Percentiles rank a stretch among this genome's conserved stretches.
phyloP scores from a whole-genome alignment of 2,113 vertebrate species.

The Elanus axillaris region DNA sequence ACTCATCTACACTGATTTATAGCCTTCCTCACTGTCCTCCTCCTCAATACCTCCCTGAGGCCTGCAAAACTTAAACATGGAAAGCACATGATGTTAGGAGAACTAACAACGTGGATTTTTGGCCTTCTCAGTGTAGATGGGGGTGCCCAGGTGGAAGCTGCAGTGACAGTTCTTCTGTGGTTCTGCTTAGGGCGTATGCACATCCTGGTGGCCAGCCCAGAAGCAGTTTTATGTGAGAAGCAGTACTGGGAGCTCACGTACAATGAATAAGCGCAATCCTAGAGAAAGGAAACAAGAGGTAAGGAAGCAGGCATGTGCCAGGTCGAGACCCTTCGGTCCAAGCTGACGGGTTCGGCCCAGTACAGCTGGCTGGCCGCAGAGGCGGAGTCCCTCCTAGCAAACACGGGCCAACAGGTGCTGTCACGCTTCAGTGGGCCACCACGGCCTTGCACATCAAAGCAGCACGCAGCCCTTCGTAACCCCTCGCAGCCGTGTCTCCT shows the following conservation, averaged over 20 bases:
- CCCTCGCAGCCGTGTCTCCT: rapidly evolving
- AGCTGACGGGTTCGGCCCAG: rapidly evolving
- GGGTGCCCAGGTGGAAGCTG: rapidly evolving
- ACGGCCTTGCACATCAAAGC: rapidly evolving
- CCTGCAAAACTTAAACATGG: neutral
- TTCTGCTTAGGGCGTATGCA: rapidly evolving
- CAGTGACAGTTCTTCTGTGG: no score
- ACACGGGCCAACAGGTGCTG: neutral
- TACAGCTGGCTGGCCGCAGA: rapidly evolving
- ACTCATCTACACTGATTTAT: neutral
- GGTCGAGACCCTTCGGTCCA: rapidly evolving
- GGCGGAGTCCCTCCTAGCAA: neutral
- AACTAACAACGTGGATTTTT: neutral
- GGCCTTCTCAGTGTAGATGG: neutral
- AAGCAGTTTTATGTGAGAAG: neutral
- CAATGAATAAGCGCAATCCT: rapidly evolving
- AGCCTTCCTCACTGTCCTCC: neutral
- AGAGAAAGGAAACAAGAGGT: rapidly evolving
- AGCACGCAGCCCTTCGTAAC: rapidly evolving
- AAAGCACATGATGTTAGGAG: rapidly evolving
- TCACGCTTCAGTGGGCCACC: rapidly evolving
- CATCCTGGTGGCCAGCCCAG: no score
- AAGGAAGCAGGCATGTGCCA: rapidly evolving
- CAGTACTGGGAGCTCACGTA: rapidly evolving
- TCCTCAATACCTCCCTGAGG: neutral